phyloP scores from a whole-genome alignment of 2,888 invertebrate species.

The Microplitis manilae region DNA sequence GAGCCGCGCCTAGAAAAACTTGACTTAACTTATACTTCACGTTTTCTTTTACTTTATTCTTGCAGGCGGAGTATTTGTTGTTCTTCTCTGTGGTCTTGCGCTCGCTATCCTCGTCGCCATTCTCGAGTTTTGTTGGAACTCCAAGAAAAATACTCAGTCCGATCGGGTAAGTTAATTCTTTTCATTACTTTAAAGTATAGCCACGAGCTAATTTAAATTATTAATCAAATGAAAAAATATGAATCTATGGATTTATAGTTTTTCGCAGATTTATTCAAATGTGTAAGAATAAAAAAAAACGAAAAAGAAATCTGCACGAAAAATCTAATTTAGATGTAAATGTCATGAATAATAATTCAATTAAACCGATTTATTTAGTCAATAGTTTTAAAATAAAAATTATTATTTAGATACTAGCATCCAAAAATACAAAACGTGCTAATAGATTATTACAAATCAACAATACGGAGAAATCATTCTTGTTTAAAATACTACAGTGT shows the following conservation, averaged over 20 bases:
- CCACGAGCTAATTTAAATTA: neutral
- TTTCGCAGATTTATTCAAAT: no score
- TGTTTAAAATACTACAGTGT: no score
- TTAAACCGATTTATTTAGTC: no score
- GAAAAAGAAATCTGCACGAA: neutral
- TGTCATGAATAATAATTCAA: neutral
- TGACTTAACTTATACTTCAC: slow-evolving; percentile 51
- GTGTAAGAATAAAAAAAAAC: no score
- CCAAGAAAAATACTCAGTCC: slow-evolving; percentile 88
- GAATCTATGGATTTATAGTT: no score
- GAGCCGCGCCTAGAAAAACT: slow-evolving; percentile 55
- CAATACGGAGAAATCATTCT: no score
- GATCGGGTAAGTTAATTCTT: slow-evolving; percentile 74
- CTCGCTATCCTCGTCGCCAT: slow-evolving; percentile 93
- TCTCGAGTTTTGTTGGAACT: slow-evolving; percentile 95
- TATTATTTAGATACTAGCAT: no score
- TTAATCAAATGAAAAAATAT: neutral
- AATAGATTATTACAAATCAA: no score
- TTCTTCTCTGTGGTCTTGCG: slow-evolving; percentile 92
- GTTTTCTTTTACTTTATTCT: slow-evolving; percentile 31
- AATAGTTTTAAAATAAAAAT: no score
- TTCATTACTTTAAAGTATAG: neutral
- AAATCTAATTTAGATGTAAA: neutral
- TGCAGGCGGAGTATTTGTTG: slow-evolving; percentile 95
- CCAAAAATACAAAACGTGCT: no score